Evolutionary conservation across 2,113 vertebrate genomes (phyloP).

Genomic region (Malaclemys terrapin): DNA sequence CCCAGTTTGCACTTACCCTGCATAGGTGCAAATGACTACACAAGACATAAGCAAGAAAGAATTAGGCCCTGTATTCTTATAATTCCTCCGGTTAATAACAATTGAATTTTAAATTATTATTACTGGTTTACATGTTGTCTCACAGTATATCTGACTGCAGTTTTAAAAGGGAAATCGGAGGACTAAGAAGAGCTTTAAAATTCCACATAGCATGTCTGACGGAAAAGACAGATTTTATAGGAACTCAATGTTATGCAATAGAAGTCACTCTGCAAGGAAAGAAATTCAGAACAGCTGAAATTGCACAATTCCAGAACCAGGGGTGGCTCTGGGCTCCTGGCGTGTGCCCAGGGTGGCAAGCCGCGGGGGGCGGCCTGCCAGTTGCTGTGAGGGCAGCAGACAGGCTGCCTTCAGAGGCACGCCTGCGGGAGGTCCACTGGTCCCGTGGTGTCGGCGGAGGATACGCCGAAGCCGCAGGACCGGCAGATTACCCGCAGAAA

Average conservation of each 20-base stretch:
- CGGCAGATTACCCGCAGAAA: no score
- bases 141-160: not conserved
- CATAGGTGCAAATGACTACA: not conserved
- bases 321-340: no score
- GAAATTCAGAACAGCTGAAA: not conserved
- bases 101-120: constrained; percentile 11
- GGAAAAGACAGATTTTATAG: not conserved
- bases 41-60: not conserved
- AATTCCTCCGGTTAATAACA: not conserved
- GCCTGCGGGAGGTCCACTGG: no score
- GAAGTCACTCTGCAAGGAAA: not conserved
- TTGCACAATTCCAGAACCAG: not conserved
- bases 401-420: no score
- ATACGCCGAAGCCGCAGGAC: no score
- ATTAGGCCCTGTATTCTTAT: not conserved
- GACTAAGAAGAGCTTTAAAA: constrained; percentile 4
- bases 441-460: no score
- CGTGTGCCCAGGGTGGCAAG: no score
- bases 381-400: no score
- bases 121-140: not conserved
- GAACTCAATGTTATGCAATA: constrained; percentile 15
- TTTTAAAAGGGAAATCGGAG: not conserved
- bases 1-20: not conserved
- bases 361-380: no score
- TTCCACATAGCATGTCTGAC: not conserved